Evolutionary conservation across 2,797 vertebrate species (phyloP), one percentile per base, ranked within the genome.

Genomic region (Huso huso): DNA sequence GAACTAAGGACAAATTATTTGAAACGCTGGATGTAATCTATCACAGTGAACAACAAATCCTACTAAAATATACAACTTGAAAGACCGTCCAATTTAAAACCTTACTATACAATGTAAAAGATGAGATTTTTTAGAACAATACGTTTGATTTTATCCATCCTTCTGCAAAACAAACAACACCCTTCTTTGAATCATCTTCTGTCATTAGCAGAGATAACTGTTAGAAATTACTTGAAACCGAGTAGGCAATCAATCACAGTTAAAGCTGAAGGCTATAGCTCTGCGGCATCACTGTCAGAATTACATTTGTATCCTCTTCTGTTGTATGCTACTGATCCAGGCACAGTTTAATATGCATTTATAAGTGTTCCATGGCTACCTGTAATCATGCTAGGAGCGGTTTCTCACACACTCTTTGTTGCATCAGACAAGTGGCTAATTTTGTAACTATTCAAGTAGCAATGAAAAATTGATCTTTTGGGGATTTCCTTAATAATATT

Each of bases 201-300:
- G 61, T 65, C 66, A 71, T 68, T 71, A 71, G 60, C 61, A 71
- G 58, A 64, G 66, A 61, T 68, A 67, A 58, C 69, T 48, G 61
- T 66, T 66, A 15, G 65, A 64, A 63, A 67, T 23, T 51, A 66
- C 53, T 52, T 53, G 13, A 48, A 64, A 66, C 49, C 11, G 11
- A 10, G 57, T 49, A 65, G 49, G 53, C 57, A 53, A 65, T 71
- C 55, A 68, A 71, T 71, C 70, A 71, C 15, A 49, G 61, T 65
- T 64, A 53, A 67, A 55, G 48, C 12, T 64, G 66, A 68, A 53
- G 66, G 53, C 57, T 18, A 58, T 18, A 59, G 55, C 23, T 62
- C 49, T 10, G 53, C 51, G 69, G 66, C 55, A 49, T 8, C n/a
- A 9, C 51, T 60, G 48, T 60, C 65, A 66, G 15, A 10, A 37